A percentile compares a stretch with the other conserved stretches of the same genome.
phyloP scores from a whole-genome alignment of 2,888 invertebrate genomes.

The Entomobrya multifasciata region DNA sequence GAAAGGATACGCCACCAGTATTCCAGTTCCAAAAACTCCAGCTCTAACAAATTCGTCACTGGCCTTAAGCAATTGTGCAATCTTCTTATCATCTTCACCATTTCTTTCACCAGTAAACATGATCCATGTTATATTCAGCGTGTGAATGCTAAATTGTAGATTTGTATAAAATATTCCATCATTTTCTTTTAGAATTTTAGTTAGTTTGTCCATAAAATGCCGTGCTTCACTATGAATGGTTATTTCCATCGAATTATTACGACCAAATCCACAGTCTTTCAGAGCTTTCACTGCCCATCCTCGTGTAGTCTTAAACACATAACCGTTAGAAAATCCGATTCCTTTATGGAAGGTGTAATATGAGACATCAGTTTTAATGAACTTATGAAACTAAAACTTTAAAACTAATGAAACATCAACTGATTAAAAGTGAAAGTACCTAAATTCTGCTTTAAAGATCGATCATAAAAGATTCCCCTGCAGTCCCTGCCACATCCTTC shows the following conservation, averaged over 20 bases:
- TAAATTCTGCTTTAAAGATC: background rate
- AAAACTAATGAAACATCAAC: too few species aligned
- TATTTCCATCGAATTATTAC: conserved; percentile 16
- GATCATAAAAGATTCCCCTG: conserved; percentile 6
- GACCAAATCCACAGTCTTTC: conserved; percentile 29
- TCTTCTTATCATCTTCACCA: background rate
- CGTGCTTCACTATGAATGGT: conserved; percentile 9
- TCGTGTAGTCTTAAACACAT: background rate
- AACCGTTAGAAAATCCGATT: background rate
- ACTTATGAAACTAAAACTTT: too few species aligned
- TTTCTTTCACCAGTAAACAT: conserved; percentile 6
- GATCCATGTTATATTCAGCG: conserved; percentile 5
- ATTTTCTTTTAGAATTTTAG: background rate
- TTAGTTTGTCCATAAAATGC: background rate
- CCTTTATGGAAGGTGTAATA: background rate
- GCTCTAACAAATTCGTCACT: conserved; percentile 24
- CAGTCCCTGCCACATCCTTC: conserved; percentile 16
- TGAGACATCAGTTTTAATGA: too few species aligned
- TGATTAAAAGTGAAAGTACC: too few species aligned
- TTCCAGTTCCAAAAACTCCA: background rate
- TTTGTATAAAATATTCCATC: background rate
- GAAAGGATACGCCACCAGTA: conserved; percentile 18
- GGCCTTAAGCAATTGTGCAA: background rate
- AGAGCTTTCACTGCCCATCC: background rate
- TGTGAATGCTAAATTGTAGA: conserved; percentile 17